phyloP scores from a whole-genome alignment of 2,113 vertebrate species.

The Sardina pilchardus region DNA sequence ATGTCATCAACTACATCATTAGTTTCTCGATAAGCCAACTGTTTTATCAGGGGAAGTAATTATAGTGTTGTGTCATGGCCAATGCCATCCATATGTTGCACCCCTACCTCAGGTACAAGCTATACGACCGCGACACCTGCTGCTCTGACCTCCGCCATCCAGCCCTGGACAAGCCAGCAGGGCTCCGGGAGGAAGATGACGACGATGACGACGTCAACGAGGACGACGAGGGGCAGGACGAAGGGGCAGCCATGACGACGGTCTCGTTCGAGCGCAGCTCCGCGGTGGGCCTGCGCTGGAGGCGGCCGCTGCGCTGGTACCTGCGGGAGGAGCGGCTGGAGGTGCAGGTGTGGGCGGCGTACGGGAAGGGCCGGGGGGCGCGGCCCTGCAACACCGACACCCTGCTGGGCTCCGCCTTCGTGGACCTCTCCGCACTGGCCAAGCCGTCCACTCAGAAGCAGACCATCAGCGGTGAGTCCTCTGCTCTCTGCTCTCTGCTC shows the following conservation, averaged over 20 bases:
- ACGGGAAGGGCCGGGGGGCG: conserved; percentile 72
- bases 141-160: conserved; percentile 82
- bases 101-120: conserved; percentile 85
- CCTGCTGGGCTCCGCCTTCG: conserved; percentile 87
- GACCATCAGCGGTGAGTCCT: conserved; percentile 81
- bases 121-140: conserved; percentile 79
- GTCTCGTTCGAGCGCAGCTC: conserved; percentile 75
- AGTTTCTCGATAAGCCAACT: too few relatives aligned
- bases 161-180: conserved; percentile 37
- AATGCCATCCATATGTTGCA: too few relatives aligned
- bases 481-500: neutral
- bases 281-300: conserved; percentile 69
- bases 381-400: conserved; percentile 85
- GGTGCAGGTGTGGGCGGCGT: conserved; percentile 89
- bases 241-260: conserved; percentile 57
- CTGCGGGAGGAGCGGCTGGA: conserved; percentile 88
- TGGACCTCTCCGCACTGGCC: conserved; percentile 77
- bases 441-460: conserved; percentile 64
- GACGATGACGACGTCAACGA: neutral
- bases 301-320: conserved; percentile 86
- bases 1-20: too few relatives aligned
- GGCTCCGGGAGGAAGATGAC: neutral
- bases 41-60: too few relatives aligned
- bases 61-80: too few relatives aligned
- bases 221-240: conserved; percentile 35